phyloP scores from a whole-genome alignment of 2,113 vertebrate species.

The Rallus limicola region DNA sequence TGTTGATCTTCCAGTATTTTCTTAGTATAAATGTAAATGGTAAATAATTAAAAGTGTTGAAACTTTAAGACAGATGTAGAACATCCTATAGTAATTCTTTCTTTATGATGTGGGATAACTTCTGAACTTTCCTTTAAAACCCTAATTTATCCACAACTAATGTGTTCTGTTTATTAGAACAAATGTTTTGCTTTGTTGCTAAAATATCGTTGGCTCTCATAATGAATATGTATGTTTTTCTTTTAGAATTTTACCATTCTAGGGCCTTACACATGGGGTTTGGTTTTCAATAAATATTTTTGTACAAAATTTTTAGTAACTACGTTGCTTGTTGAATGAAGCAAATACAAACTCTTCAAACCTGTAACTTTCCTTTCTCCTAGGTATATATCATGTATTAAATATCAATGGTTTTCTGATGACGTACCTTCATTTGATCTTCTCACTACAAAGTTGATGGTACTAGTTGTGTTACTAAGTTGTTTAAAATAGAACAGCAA shows the following conservation, averaged over 20 bases:
- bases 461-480: not conserved
- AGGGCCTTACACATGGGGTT: not conserved
- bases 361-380: not conserved
- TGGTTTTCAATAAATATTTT: not conserved
- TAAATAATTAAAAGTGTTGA: not conserved
- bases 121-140: not conserved
- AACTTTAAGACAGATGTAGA: not conserved
- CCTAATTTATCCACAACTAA: not conserved
- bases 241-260: not conserved
- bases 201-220: not conserved
- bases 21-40: not conserved
- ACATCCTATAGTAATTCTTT: not conserved
- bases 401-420: not conserved
- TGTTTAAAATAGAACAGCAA: not conserved
- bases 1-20: not conserved
- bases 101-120: not conserved
- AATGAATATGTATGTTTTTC: not conserved
- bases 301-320: not conserved
- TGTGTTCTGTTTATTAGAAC: not conserved
- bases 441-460: not conserved
- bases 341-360: not conserved
- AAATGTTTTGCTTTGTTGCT: not conserved
- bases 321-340: not conserved
- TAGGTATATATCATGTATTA: not conserved
- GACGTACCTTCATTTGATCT: not conserved